Base-by-base conservation (phyloP, 2,888 invertebrate genomes). In the Brachylomia viminalis region DNA sequence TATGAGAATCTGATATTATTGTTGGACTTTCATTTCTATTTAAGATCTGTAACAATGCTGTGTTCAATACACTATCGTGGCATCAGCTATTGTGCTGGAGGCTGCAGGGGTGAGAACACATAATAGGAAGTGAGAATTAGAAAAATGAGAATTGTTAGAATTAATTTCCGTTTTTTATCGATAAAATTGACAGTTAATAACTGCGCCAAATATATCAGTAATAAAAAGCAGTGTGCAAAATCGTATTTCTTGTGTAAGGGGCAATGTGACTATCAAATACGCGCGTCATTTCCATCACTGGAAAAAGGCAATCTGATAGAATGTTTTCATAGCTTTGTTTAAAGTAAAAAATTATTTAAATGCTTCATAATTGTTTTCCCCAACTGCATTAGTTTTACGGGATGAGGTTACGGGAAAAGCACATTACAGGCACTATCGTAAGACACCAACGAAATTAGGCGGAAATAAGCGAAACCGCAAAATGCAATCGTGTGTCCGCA, bases 21-120 rank as follows among this genome's bases (percentile, higher is more conserved):
- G 76, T 84, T 78, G 74, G 65, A 89, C 90, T 90, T 90, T 89
- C 90, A 69, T 85, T 86, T 87, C 75, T 81, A 66, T 83, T 86
- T 84, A 69, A 66, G 70, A 85, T 68, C 68, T 78, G 66, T 73
- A 78, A 88, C 90, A 89, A 89, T 85, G 85, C 78, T 64, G 52
- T 80, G 79, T 79, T 62, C 72, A 75, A 75, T 75, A 42, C 62
- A 65, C 83, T 90, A 89, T 90, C 90, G 80, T 17, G 42, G 64
- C 79, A 89, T 89, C 90, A 84, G 86, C 66, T 83, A 85, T 83
- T 78, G 80, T 58, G 64, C 75, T 66, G 38, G 67, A 61, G 80
- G 77, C 77, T 72, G 33, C 72, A 23, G 58, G 58, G 81, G 66
- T 75, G 68, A 17, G 59, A n/a, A 49, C 54, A 77, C 42, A 52